Conservation (phyloP, 1,140 invertebrate species). For the Leptestheria dahalacensis region DNA sequence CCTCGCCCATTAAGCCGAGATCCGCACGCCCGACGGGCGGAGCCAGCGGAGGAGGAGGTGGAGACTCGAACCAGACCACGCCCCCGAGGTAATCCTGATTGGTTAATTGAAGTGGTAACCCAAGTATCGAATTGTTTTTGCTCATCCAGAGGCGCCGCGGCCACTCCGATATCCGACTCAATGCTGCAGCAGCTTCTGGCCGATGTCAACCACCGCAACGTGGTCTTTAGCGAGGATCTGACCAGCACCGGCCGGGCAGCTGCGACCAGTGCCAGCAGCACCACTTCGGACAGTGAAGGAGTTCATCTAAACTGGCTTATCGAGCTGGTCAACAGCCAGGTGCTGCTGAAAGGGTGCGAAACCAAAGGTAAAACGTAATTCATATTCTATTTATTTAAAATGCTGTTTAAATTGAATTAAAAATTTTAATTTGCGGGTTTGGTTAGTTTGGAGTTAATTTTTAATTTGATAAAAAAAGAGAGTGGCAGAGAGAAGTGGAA, state of each 20-base stretch:
- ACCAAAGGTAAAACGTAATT: constrained; percentile 77
- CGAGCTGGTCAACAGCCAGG: constrained; percentile 88
- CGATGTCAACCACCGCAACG: constrained; percentile 83
- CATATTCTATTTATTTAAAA: no score
- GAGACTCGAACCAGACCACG: constrained; percentile 6
- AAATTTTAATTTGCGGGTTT: no score
- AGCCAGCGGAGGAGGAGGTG: constrained; percentile 30
- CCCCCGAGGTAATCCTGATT: not conserved
- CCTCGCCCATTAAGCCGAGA: constrained; percentile 43
- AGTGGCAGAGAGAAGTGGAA: no score
- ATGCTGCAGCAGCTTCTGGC: constrained; percentile 86
- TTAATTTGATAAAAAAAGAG: no score
- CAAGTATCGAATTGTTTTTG: no score
- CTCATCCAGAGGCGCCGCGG: not conserved
- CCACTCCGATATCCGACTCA: constrained; percentile 42
- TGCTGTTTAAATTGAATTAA: no score
- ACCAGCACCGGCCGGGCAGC: constrained; percentile 32
- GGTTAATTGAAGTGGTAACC: not conserved
- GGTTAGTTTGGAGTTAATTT: no score
- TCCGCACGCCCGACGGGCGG: not conserved
- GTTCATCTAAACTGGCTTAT: constrained; percentile 90
- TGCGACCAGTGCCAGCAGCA: constrained; percentile 59
- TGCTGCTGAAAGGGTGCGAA: constrained; percentile 87
- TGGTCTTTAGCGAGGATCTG: constrained; percentile 80
- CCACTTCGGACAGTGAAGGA: constrained; percentile 75